Evolutionary conservation across 2,113 vertebrate genomes (phyloP).

Genomic region (Ellobius talpinus): DNA sequence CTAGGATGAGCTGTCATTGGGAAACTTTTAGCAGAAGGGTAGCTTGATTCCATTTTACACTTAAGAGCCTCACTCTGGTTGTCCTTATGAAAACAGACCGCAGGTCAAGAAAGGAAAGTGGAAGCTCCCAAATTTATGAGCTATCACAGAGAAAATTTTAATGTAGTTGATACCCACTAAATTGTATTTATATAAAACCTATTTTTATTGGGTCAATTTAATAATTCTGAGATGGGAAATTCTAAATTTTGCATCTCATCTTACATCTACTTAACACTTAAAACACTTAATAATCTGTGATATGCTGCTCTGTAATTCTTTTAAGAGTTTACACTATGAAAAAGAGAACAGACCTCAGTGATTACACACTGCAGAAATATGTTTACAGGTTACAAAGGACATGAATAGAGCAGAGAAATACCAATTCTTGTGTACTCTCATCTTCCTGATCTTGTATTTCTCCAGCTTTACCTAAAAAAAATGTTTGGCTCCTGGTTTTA

Average conservation of each 20-base stretch:
- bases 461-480: neutral
- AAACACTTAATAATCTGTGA: neutral
- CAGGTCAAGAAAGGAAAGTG: neutral
- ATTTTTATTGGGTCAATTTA: constrained; percentile 25
- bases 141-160: neutral
- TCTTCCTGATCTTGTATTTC: neutral
- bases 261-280: neutral
- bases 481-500: neutral
- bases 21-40: constrained; percentile 17
- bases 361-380: neutral
- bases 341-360: neutral
- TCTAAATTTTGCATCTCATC: neutral
- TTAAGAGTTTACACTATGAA: neutral
- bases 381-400: neutral
- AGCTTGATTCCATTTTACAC: constrained; percentile 13
- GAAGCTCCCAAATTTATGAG: constrained; percentile 52
- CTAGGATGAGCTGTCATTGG: neutral
- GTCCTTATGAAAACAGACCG: constrained; percentile 50
- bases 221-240: constrained; percentile 42
- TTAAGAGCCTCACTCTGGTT: constrained; percentile 22
- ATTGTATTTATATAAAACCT: constrained; percentile 62
- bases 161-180: constrained; percentile 16
- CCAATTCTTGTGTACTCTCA: neutral
- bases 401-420: neutral
- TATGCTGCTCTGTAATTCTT: neutral